phyloP scores from a whole-genome alignment of 2,888 invertebrate species.

The Iphiclides podalirius region DNA sequence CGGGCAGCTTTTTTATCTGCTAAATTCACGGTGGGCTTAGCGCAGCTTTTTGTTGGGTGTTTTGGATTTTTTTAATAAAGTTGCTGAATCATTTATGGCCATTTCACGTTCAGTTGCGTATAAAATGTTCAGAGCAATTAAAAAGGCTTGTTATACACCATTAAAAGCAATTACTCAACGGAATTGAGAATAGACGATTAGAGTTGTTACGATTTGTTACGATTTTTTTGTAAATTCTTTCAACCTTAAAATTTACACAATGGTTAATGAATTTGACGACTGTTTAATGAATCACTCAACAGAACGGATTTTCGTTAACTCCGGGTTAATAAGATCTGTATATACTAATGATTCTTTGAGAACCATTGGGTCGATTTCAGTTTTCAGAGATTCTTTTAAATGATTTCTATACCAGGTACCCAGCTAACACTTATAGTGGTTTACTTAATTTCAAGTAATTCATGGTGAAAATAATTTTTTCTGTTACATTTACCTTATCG shows the following conservation, averaged over 20 bases:
- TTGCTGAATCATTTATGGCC: constrained; percentile 21
- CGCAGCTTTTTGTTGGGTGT: constrained; percentile 44
- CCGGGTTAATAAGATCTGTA: no score
- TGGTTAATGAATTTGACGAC: not conserved
- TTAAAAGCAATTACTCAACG: constrained; percentile 11
- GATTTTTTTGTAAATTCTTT: not conserved
- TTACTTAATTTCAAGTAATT: no score
- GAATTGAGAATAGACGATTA: not conserved
- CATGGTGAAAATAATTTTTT: no score
- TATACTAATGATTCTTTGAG: no score
- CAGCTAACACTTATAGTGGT: no score
- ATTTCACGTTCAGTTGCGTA: constrained; percentile 18
- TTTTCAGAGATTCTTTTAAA: no score
- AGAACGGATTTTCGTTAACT: no score
- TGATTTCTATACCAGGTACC: no score
- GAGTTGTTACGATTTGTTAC: not conserved
- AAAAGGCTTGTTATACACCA: not conserved
- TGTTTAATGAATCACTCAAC: no score
- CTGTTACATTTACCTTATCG: no score
- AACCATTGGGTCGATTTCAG: no score
- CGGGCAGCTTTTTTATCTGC: constrained; percentile 59
- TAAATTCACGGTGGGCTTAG: constrained; percentile 47
- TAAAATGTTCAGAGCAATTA: constrained; percentile 8
- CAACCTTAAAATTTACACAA: not conserved
- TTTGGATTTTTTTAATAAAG: constrained; percentile 28